phyloP scores from a whole-genome alignment of 2,797 vertebrate genomes.

The Manis crassicaudata region DNA sequence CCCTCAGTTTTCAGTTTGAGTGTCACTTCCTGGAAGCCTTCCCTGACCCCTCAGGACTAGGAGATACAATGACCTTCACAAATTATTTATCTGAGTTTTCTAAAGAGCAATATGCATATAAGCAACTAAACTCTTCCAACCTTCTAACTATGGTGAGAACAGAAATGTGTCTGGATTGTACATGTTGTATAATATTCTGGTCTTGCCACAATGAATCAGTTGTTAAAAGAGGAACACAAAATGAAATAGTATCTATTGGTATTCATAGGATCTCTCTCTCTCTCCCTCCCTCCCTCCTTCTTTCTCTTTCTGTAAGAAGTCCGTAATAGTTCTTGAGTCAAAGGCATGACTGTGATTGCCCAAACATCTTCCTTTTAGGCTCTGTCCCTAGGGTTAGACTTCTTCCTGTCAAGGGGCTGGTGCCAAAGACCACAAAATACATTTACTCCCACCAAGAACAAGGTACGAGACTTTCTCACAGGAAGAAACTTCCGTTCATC shows the following conservation, averaged over 20 bases:
- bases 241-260: background rate
- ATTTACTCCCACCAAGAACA: background rate
- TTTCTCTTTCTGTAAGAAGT: background rate
- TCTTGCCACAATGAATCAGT: background rate
- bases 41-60: background rate
- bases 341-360: background rate
- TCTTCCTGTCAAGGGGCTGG: background rate
- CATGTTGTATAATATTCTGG: background rate
- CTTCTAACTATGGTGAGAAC: constrained; percentile 5
- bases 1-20: background rate
- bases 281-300: background rate
- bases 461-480: background rate
- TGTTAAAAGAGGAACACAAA: background rate
- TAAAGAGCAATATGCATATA: background rate
- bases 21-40: background rate
- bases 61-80: background rate
- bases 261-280: background rate
- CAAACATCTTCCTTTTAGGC: background rate
- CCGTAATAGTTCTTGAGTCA: background rate
- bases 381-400: background rate
- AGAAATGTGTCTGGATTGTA: background rate
- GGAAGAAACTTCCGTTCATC: background rate
- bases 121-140: background rate
- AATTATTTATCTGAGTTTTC: background rate
- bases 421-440: background rate